Evolutionary conservation across 2,888 invertebrate genomes (phyloP).

Genomic region (Tupiocoris notatus): DNA sequence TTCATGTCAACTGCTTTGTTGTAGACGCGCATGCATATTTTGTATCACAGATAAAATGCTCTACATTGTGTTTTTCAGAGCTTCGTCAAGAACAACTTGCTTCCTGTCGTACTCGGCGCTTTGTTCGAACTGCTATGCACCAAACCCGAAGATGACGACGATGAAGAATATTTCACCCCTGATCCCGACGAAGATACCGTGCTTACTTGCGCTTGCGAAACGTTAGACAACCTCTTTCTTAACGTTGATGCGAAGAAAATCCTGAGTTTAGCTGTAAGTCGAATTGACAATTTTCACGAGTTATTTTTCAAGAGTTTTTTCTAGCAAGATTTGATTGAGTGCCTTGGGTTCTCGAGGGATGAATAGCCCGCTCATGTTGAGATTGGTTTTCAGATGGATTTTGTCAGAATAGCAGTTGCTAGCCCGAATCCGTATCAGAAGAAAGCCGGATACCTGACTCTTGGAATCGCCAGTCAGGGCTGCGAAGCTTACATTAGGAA

Average conservation of each 20-base stretch:
- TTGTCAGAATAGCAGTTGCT: slow-evolving; percentile 66
- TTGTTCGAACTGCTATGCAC: slow-evolving; percentile 69
- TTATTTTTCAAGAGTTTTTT: too few relatives aligned
- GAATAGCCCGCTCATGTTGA: not conserved
- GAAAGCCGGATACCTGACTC: slow-evolving; percentile 69
- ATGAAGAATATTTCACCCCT: slow-evolving; percentile 65
- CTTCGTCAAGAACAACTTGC: slow-evolving; percentile 67
- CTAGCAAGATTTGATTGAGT: too few relatives aligned
- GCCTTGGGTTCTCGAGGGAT: too few relatives aligned
- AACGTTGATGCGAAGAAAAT: slow-evolving; percentile 75
- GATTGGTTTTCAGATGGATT: slow-evolving; percentile 55
- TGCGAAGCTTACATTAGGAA: slow-evolving; percentile 71
- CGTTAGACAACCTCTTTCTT: slow-evolving; percentile 70
- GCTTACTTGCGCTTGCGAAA: slow-evolving; percentile 69
- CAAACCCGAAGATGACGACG: slow-evolving; percentile 62
- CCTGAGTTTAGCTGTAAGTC: slow-evolving; percentile 66
- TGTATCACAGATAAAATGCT: too few relatives aligned
- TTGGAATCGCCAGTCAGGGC: slow-evolving; percentile 76
- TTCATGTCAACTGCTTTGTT: too few relatives aligned
- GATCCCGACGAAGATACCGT: slow-evolving; percentile 65
- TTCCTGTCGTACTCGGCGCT: slow-evolving; percentile 66
- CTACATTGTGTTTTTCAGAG: too few relatives aligned
- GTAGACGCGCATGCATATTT: too few relatives aligned
- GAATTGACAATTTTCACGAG: too few relatives aligned
- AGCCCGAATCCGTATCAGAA: slow-evolving; percentile 63